Evolutionary conservation across 1,140 invertebrate genomes (phyloP), one percentile per base, ranked within the genome.

Genomic region (Scaptomyza hsui): DNA sequence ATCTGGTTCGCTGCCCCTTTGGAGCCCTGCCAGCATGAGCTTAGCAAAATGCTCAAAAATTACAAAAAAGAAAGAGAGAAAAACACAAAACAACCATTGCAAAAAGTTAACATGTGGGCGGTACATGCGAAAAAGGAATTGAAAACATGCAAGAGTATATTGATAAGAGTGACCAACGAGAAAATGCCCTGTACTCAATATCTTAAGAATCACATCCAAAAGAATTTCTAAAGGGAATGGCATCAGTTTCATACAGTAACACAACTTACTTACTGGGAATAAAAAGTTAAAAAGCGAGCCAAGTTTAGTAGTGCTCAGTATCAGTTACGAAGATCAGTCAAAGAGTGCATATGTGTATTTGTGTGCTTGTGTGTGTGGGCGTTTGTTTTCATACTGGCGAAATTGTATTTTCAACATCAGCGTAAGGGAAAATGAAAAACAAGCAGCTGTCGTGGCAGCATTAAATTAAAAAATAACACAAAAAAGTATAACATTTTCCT

Each of bases 1-100:
- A 81, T 83, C 79, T 63, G 60, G 42, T 83, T 72, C 64, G 19
- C 64, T 60, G 72, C 41, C 44, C 53, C 32, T 75, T 24, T 75
- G 73, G 73, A 65, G 53, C 48, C 44, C 21, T 68, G 62, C 56
- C 70, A 68, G 45, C 16, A 39, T 9, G 32, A 37, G 72, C 74
- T 77, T 74, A 71, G 56, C 51, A 71, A 71, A 71, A 62, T 56
- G 67, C 47, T 47, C 65, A 39, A 24, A 68, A 78, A 75, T 72
- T 69, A 68, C 70, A 70, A 60, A 64, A 26, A 42, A 18, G 9
- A 48, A 10, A 75, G 32, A 26, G 32, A 47, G 19, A 19, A 45
- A 51, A 12, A n/a, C 24, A 16, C 29, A 15, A 21, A 42, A 62
- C 15, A 21, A 3, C 65, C 21, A 55, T 16, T 18, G 18, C 39